These are phyloP conservation scores for Chrysaora quinquecirrha DNA, from an alignment of 30 jellyfish, hydroid and myxozoan species.

Conservation along the genomic window DNA sequence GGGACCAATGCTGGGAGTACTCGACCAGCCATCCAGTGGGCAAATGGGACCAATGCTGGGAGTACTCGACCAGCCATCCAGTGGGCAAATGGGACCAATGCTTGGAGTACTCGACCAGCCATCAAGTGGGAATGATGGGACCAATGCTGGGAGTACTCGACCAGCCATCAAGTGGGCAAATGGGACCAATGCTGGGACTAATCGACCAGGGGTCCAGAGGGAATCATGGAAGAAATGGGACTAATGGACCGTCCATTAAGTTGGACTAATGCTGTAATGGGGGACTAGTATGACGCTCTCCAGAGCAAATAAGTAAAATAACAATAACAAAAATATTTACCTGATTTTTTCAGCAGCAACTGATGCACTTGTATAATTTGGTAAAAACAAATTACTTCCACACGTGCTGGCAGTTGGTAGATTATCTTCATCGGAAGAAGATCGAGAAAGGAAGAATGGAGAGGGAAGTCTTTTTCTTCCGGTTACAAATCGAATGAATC, in stretches of 20 bases:
- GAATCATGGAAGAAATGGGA: neutral
- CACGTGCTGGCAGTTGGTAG: conserved; percentile 96
- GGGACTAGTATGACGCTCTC: neutral
- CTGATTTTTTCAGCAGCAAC: conserved; percentile 82
- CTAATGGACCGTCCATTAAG: neutral
- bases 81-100: too few species aligned
- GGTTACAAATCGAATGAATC: conserved; percentile 89
- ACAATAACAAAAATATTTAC: conserved; percentile 20
- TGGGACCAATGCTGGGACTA: too few species aligned
- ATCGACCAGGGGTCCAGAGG: neutral
- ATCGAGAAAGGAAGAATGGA: conserved; percentile 80
- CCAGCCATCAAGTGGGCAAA: too few species aligned
- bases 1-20: too few species aligned
- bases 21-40: too few species aligned
- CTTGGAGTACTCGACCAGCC: neutral
- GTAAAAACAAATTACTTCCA: conserved; percentile 87
- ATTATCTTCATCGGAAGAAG: conserved; percentile 60
- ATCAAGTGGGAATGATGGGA: too few species aligned
- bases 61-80: too few species aligned
- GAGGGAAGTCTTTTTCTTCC: conserved; percentile 92
- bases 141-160: too few species aligned
- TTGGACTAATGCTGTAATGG: neutral
- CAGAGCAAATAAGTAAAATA: neutral
- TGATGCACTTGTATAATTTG: conserved; percentile 73
- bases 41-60: too few species aligned